A percentile compares a stretch with the other conserved stretches of the same genome.
Evolutionary conservation across 2,797 vertebrate species (phyloP).

Genomic region (Enteromius argenteus): DNA sequence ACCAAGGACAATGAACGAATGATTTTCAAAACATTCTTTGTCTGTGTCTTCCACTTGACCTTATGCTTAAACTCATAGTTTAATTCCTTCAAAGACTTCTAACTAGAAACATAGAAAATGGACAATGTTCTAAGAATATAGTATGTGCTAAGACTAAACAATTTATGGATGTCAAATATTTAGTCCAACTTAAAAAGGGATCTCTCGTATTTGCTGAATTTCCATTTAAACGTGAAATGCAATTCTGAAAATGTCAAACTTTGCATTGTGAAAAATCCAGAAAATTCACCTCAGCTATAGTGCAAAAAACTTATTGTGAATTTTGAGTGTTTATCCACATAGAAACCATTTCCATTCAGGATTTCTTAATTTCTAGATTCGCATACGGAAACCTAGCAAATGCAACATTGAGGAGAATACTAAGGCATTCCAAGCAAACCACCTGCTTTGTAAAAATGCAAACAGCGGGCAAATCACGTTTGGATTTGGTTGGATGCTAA

Average conservation of each 20-base stretch:
- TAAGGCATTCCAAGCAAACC: conserved; percentile 39
- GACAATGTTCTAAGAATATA: conserved; percentile 1
- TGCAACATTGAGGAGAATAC: not conserved
- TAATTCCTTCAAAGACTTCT: conserved; percentile 27
- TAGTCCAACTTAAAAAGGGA: not conserved
- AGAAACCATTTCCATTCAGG: not conserved
- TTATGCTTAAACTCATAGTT: conserved; percentile 51
- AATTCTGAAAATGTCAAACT: not conserved
- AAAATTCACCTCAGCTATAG: not conserved
- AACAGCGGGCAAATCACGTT: conserved; percentile 27
- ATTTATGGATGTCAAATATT: not conserved
- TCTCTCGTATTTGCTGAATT: not conserved
- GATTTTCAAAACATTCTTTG: conserved; percentile 51
- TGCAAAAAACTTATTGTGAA: not conserved
- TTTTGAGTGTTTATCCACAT: not conserved
- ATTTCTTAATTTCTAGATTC: not conserved
- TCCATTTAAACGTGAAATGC: not conserved
- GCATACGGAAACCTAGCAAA: not conserved
- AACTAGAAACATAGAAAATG: not conserved
- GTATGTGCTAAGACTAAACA: not conserved
- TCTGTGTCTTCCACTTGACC: conserved; percentile 63
- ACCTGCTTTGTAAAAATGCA: conserved; percentile 43
- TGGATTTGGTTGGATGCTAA: conserved; percentile 44
- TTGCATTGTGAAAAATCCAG: not conserved
- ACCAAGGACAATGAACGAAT: conserved; percentile 52